Percentiles rank a stretch among this genome's conserved stretches.
phyloP scores from a whole-genome alignment of 2,797 vertebrate species.

The Meriones psammophilus region DNA sequence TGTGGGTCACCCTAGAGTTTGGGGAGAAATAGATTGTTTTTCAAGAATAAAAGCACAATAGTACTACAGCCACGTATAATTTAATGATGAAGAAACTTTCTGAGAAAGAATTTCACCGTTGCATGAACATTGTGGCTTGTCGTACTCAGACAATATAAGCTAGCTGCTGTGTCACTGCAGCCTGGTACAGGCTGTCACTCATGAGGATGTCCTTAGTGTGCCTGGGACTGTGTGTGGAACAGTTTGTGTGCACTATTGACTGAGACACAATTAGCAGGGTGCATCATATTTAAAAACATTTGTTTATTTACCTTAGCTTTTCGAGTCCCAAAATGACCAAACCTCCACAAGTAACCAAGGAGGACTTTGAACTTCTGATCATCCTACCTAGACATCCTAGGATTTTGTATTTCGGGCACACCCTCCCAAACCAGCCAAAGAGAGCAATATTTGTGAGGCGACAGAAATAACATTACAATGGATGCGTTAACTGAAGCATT shows the following conservation, averaged over 20 bases:
- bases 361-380: neutral
- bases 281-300: neutral
- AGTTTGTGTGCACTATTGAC: neutral
- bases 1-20: neutral
- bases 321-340: neutral
- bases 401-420: neutral
- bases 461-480: constrained; percentile 31
- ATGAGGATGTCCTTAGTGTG: neutral
- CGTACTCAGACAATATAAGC: neutral
- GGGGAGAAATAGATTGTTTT: neutral
- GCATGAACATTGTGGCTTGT: neutral
- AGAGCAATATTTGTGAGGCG: constrained; percentile 13
- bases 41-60: neutral
- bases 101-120: neutral
- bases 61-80: no score
- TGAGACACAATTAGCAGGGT: neutral
- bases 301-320: neutral
- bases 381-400: neutral
- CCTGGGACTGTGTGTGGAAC: neutral
- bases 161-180: neutral
- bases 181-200: neutral
- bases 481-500: constrained; percentile 33
- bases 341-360: neutral
- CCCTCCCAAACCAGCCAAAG: neutral
- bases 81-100: neutral